These are phyloP conservation scores for Lucilia cuprina DNA, from an alignment of 1,140 invertebrate species.

Conservation along the genomic window DNA sequence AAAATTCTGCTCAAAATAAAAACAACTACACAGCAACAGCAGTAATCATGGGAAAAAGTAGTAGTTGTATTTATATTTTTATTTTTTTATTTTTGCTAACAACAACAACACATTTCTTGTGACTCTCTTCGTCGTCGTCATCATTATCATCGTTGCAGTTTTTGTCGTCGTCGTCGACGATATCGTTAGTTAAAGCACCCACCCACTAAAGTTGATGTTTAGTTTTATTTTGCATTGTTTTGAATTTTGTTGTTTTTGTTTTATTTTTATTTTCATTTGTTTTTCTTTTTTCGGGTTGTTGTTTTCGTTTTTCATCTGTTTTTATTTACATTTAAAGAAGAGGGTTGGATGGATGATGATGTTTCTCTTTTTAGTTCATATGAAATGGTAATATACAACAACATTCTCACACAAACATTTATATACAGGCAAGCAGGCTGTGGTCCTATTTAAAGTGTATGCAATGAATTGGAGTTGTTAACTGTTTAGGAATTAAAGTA, in stretches of 20 bases:
- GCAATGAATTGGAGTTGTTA: too few relatives aligned
- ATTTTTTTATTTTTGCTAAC: background rate
- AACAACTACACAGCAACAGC: background rate
- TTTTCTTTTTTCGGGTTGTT: background rate
- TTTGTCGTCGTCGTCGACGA: background rate
- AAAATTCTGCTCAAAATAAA: background rate
- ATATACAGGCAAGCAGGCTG: too few relatives aligned
- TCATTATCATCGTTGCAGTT: background rate
- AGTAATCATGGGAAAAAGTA: background rate
- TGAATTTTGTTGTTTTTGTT: slow-evolving; percentile 6
- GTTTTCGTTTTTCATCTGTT: background rate
- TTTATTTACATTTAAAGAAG: slow-evolving; percentile 11
- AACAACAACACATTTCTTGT: background rate
- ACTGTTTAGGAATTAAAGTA: too few relatives aligned
- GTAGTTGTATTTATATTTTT: background rate
- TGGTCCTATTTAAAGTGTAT: too few relatives aligned
- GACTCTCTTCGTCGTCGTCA: background rate
- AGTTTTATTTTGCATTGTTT: slow-evolving; percentile 15
- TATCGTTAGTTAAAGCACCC: background rate
- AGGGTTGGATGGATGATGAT: background rate
- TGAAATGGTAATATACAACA: background rate
- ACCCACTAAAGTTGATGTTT: background rate
- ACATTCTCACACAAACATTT: too few relatives aligned
- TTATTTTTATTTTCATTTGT: background rate
- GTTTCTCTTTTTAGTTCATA: slow-evolving; percentile 3